A percentile compares a stretch with the other conserved stretches of the same genome.
phyloP scores from a whole-genome alignment of 2,888 invertebrate genomes.

The Eupithecia subfuscata region DNA sequence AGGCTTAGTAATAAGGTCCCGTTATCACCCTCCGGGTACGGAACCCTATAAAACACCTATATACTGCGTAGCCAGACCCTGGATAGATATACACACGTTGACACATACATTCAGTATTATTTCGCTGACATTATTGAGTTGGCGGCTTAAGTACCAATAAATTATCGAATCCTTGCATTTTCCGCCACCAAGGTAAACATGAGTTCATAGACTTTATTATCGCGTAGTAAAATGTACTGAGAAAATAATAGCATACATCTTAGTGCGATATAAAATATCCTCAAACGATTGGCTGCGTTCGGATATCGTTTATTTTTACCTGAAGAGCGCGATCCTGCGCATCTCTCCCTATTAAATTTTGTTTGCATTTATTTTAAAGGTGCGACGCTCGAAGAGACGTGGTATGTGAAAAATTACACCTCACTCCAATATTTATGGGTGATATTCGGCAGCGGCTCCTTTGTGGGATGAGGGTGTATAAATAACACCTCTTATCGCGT shows the following conservation, averaged over 20 bases:
- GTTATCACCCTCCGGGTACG: too few species aligned
- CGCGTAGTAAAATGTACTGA: slow-evolving; percentile 50
- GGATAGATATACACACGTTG: neutral
- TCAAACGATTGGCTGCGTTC: slow-evolving; percentile 73
- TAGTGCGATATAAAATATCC: slow-evolving; percentile 69
- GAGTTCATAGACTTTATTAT: slow-evolving; percentile 38
- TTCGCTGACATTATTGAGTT: slow-evolving; percentile 3
- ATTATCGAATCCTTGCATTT: slow-evolving; percentile 13
- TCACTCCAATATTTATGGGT: slow-evolving; percentile 84
- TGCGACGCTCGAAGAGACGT: slow-evolving; percentile 82
- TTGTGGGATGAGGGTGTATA: slow-evolving; percentile 83
- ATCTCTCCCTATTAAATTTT: slow-evolving; percentile 85
- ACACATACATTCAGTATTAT: slow-evolving; percentile 4
- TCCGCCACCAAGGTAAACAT: slow-evolving; percentile 30
- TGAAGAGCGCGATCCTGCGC: slow-evolving; percentile 81
- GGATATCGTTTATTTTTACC: slow-evolving; percentile 81
- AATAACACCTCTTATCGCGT: slow-evolving; percentile 84
- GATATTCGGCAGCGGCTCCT: slow-evolving; percentile 84
- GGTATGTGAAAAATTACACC: slow-evolving; percentile 85
- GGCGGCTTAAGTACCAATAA: slow-evolving; percentile 8
- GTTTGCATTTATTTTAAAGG: slow-evolving; percentile 85
- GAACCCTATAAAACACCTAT: neutral
- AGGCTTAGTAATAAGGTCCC: too few species aligned
- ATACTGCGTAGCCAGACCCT: neutral
- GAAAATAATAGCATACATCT: slow-evolving; percentile 51